A percentile compares a stretch with the other conserved stretches of the same genome.
Conservation (phyloP, 2,888 invertebrate species). For the Villa cingulata region DNA sequence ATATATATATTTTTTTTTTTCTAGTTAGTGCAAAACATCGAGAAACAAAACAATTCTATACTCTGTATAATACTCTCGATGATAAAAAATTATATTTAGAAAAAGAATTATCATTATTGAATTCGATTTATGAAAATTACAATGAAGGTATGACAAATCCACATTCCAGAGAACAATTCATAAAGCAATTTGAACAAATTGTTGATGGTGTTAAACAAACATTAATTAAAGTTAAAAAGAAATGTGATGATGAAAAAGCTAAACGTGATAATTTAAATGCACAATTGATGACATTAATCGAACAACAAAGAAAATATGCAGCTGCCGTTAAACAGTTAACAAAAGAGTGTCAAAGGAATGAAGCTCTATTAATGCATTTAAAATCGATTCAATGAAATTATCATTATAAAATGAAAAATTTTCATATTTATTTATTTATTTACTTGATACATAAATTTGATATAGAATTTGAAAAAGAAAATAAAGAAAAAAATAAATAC, state of each 20-base stretch:
- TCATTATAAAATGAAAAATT: neutral
- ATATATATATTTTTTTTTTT: slow-evolving; percentile 19
- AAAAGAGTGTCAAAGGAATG: slow-evolving; percentile 58
- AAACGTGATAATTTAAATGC: slow-evolving; percentile 52
- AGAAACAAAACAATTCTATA: slow-evolving; percentile 96
- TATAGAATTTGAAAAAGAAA: no score
- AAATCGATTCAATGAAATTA: slow-evolving; percentile 26
- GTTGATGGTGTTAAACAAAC: slow-evolving; percentile 82
- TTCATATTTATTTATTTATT: no score
- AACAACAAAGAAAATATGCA: slow-evolving; percentile 63
- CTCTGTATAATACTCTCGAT: slow-evolving; percentile 86
- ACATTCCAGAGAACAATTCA: slow-evolving; percentile 73
- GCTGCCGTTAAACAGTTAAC: slow-evolving; percentile 62
- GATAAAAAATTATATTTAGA: slow-evolving; percentile 87
- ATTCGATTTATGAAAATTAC: slow-evolving; percentile 81
- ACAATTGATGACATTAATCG: slow-evolving; percentile 44
- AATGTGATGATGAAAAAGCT: slow-evolving; percentile 51
- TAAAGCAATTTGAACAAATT: slow-evolving; percentile 79
- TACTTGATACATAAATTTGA: no score
- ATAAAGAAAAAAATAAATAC: no score
- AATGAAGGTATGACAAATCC: slow-evolving; percentile 71
- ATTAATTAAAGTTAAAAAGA: slow-evolving; percentile 56
- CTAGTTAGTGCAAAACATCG: slow-evolving; percentile 86
- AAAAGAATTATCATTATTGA: slow-evolving; percentile 77
- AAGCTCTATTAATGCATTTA: slow-evolving; percentile 36